These are phyloP conservation scores for Battus philenor DNA, from an alignment of 1,140 invertebrate genomes.

Conservation along the genomic window DNA sequence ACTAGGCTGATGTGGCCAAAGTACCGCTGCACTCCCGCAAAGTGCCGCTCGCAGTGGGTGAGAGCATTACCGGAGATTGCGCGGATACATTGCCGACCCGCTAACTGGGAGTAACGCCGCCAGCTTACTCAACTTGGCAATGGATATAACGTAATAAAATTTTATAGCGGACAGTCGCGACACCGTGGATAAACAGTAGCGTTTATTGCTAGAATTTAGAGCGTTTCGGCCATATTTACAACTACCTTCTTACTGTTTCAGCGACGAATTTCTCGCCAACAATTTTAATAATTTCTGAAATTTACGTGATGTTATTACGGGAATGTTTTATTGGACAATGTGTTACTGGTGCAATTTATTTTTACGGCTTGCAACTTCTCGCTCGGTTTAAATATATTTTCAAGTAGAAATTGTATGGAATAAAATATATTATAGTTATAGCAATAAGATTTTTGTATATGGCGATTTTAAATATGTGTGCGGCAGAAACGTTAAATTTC, in stretches of 20 bases:
- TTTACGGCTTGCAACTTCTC: no score
- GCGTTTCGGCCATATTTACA: constrained; percentile 5
- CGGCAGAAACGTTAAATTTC: background rate
- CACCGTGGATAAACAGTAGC: background rate
- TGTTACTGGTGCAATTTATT: no score
- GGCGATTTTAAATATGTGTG: no score
- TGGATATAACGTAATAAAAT: constrained; percentile 7
- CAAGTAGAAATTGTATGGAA: no score
- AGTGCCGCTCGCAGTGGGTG: background rate
- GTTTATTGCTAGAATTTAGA: constrained; percentile 7
- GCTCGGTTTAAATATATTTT: no score
- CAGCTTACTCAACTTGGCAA: constrained; percentile 7
- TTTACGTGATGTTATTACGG: background rate
- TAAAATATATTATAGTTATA: no score
- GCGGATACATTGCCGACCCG: constrained; percentile 6
- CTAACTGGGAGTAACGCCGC: constrained; percentile 10
- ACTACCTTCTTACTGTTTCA: constrained; percentile 6
- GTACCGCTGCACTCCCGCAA: background rate
- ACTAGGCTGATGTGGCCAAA: constrained; percentile 7
- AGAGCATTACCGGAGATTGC: constrained; percentile 14
- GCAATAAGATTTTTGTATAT: no score
- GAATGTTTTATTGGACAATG: constrained; percentile 5
- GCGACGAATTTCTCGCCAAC: background rate
- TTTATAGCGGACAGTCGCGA: constrained; percentile 8
- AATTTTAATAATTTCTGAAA: constrained; percentile 8